Base-by-base conservation (phyloP, 2,888 invertebrate genomes). In the Synergus laeviventris region DNA sequence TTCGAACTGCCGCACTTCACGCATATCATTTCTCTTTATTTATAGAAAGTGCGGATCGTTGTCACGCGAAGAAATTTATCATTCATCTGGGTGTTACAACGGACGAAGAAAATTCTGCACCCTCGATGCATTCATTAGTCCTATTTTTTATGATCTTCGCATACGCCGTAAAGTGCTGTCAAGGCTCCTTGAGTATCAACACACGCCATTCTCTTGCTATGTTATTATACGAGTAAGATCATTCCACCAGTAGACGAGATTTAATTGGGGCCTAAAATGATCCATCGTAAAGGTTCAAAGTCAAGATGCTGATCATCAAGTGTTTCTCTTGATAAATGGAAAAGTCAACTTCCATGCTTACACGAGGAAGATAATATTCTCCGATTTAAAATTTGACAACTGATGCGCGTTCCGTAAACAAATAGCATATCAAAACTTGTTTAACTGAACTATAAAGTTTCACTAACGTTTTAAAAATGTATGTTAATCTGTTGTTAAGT, bases 71-170 rank as follows among this genome's bases (percentile, higher is more conserved):
- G 66, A 66, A 21, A 66, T 45, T 18, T 66, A 42, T 38, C 18
- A 64, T 64, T 39, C 24, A 64, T 64, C 18, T 36, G 21, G 12
- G 21, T 42, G 38, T 42, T 39, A 62, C 61, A 21, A 42, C 12
- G 14, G 21, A 18, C 21, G 14, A 39, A 11, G 39, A 36, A 36
- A 61, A 36, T 61, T n/a, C 36, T 36, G 36, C 18, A 21, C 12
- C 64, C 21, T 18, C 21, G 39, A 42, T 64, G 62, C 62, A 38
- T 62, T 62, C 62, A 62, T 62, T 62, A 62, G 62, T 38, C 18
- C 16, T 62, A 64, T 42, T 24, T 42, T 64, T 64, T 64, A 64
- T 64, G 64, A 42, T 14, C 39, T 66, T 1, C 24, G 24, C 66
- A 66, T 31, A 45, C 9, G 45, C 42, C 39, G 16, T 45, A 66